Base-by-base conservation (phyloP, 2,888 invertebrate species). In the Pachydiplax longipennis region DNA sequence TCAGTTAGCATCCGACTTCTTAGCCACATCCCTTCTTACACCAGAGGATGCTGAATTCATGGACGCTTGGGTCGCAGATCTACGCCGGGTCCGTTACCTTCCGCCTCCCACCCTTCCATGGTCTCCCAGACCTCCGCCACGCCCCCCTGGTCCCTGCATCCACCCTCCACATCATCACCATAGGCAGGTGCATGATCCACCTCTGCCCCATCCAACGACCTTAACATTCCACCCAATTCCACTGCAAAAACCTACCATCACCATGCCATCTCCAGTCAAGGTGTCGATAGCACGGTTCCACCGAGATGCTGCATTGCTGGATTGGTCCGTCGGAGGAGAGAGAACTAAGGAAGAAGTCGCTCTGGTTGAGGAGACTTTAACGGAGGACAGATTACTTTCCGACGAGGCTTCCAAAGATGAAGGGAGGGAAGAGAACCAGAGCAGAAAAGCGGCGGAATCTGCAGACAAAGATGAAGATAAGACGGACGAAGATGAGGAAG, bases 41-140 rank as follows among this genome's bases (percentile, higher is more conserved):
- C 91, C 91, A 73, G 91, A 92, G 58, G 92, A 92, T 87, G 82
- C 92, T 44, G 91, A 90, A n/a, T 91, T 93, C 25, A 92, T 93
- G 35, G 92, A 92, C 81, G 92, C 92, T 40, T 93, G 93, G 93
- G 92, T 92, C 44, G 91, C 91, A 81, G 93, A 93, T 91, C 91
- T 93, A 25, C 92, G 92, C 81, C 92, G 92, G 44, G 92, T 93
- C 81, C 92, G 92, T 81, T 93, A 93, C 90, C 90, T 92, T 12
- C 93, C 93, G 90, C 93, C 93, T 5, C 92, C 93, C n/a, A 92
- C 93, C 91, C 91, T 93, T 13, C 92, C 93, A 6, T 87, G 87
- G 87, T 58, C 87, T 37, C 87, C 87, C 0, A 25, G 87, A 37
- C 87, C 87, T 18, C 87, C 87, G 40, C 87, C 87, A n/a, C 58